Evolutionary conservation across 2,888 invertebrate genomes (phyloP).

Genomic region (Abrostola triplasia): DNA sequence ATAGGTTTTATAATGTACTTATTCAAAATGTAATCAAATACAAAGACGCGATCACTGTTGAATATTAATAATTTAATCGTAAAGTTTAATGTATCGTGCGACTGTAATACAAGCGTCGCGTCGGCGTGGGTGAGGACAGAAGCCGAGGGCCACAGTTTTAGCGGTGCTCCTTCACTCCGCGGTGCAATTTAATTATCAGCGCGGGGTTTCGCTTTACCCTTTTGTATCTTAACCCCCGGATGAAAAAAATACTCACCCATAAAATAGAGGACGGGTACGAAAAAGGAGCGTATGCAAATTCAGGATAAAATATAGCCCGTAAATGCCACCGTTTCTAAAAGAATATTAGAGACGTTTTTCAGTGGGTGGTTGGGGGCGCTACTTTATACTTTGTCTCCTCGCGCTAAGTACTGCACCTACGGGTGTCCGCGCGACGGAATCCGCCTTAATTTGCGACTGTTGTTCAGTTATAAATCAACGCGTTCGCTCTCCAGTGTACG

Average conservation of each 20-base stretch:
- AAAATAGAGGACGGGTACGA: conserved; percentile 88
- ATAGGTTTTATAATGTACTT: not conserved
- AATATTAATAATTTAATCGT: conserved; percentile 75
- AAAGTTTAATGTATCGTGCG: conserved; percentile 69
- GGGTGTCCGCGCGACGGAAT: conserved; percentile 82
- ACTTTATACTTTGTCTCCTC: conserved; percentile 88
- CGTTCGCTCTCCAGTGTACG: conserved; percentile 36
- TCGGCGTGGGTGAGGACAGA: conserved; percentile 33
- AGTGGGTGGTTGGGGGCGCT: conserved; percentile 87
- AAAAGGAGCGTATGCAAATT: conserved; percentile 89
- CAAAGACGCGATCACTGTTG: conserved; percentile 53
- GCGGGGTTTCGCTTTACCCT: conserved; percentile 87
- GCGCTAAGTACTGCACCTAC: conserved; percentile 85
- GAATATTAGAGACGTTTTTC: conserved; percentile 89
- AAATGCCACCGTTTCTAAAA: conserved; percentile 90
- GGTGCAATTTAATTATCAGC: conserved; percentile 88
- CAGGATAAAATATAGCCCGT: conserved; percentile 89
- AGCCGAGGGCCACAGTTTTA: conserved; percentile 40
- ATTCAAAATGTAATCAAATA: conserved; percentile 30
- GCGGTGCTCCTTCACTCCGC: conserved; percentile 60
- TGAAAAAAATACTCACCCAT: conserved; percentile 88
- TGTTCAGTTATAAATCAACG: conserved; percentile 84
- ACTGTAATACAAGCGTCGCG: conserved; percentile 54
- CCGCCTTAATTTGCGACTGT: conserved; percentile 86
- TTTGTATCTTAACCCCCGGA: conserved; percentile 89